Conservation (phyloP, 2,888 invertebrate species). For the Rhopalosiphum nymphaeae region DNA sequence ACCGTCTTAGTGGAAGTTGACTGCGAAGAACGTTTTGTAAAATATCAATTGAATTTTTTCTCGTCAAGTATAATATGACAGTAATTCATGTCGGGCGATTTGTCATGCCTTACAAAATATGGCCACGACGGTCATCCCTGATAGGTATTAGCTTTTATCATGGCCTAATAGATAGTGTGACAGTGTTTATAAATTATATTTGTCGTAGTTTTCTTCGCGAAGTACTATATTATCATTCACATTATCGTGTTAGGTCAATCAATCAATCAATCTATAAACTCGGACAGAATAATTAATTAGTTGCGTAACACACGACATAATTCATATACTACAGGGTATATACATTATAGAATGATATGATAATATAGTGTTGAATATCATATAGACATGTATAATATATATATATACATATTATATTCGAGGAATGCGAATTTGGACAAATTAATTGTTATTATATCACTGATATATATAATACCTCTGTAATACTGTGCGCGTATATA, state of each 20-base stretch:
- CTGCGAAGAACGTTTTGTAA: not conserved
- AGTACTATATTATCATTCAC: not conserved
- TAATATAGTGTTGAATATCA: constrained; percentile 3
- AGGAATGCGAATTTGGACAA: not conserved
- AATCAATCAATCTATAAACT: not conserved
- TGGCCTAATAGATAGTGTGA: too few relatives aligned
- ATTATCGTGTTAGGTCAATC: not conserved
- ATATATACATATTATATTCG: not conserved
- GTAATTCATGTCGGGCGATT: not conserved
- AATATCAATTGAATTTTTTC: not conserved
- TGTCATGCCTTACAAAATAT: not conserved
- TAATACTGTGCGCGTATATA: not conserved
- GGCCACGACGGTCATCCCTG: not conserved
- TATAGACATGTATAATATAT: not conserved
- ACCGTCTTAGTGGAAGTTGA: not conserved
- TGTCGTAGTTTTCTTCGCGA: not conserved
- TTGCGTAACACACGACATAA: not conserved
- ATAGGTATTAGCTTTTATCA: not conserved
- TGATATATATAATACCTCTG: not conserved
- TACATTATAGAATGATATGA: not conserved
- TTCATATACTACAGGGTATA: not conserved
- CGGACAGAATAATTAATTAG: not conserved
- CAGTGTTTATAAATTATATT: not conserved
- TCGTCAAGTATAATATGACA: not conserved
- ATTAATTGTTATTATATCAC: not conserved